Evolutionary conservation across 2,113 vertebrate species (phyloP).

Genomic region (Psammodynastes pulverulentus): DNA sequence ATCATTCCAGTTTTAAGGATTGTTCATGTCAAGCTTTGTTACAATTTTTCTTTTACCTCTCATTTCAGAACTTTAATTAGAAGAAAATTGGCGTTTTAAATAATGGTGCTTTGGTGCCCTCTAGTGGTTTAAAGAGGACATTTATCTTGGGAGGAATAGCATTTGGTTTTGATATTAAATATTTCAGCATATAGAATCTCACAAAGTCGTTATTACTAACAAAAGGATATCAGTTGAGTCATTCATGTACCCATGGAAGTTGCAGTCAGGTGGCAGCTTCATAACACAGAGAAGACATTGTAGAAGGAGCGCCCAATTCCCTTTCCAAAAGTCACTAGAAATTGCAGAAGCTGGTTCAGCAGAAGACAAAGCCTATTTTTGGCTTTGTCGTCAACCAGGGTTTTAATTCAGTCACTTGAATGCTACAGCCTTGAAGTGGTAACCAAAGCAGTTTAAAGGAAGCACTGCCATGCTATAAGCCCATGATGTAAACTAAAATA

Average conservation of each 20-base stretch:
- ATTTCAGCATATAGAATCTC: not conserved
- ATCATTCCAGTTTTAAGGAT: constrained; percentile 32
- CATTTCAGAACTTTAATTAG: not conserved
- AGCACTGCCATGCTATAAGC: not conserved
- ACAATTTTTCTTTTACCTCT: constrained; percentile 43
- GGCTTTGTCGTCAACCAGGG: not conserved
- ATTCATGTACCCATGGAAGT: not conserved
- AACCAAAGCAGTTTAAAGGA: not conserved
- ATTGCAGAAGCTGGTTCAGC: not conserved
- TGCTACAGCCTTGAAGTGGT: not conserved
- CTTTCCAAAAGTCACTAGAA: not conserved
- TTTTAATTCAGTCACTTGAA: not conserved
- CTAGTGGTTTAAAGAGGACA: constrained; percentile 57
- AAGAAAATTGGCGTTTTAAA: not conserved
- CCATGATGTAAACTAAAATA: not conserved
- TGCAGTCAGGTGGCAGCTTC: not conserved
- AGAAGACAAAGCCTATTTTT: not conserved
- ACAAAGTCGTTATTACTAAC: not conserved
- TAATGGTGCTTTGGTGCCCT: constrained; percentile 67
- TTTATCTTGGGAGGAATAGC: not conserved
- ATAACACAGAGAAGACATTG: not conserved
- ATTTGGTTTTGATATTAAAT: not conserved
- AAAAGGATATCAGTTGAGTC: not conserved
- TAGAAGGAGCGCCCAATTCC: not conserved
- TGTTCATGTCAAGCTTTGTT: constrained; percentile 4